Evolutionary conservation across 2,888 invertebrate genomes (phyloP), one percentile per base, ranked within the genome.

Genomic region (Cloeon dipterum): DNA sequence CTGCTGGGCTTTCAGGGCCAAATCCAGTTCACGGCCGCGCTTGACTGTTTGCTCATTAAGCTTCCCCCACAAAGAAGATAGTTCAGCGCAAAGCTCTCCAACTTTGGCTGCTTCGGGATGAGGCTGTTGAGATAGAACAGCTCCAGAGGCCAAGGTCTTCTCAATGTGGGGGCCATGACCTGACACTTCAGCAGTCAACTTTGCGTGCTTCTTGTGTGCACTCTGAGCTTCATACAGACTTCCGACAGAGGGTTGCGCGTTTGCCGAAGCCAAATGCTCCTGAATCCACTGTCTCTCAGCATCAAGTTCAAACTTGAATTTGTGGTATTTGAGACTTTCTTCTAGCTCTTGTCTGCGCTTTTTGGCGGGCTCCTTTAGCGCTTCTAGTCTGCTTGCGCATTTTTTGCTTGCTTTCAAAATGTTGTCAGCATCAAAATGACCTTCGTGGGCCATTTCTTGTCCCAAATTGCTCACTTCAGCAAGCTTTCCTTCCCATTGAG

Each of bases 241-340:
- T 37, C 76, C 72, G 0, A 89, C 88, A 18, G 78, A 59, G 20
- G 66, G 65, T 11, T 70, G 70, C 0, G 83, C 77, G 1, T 72
- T 64, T 0, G 86, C 89, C 0, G 76, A 67, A 1, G 83, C 79
- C 44, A 75, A 55, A 41, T 89, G 83, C 55, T 94, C 94, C 26
- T 75, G 73, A 44, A 96, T 81, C 96, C 96, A 98, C 51, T 85
- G 88, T 47, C 88, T 63, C 54, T 98, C 94, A 2, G 79, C 76
- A 34, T 86, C 81, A 34, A 93, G 68, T 51, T 93, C 91, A 48
- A 93, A 89, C 3, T 78, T 76, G 56, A 93, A 91, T 54, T 93
- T 88, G 58, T 94, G 89, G 52, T 79, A 74, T 40, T 74, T 68
- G 10, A 83, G 58, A 11, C 83, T 76, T 52, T 86, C 83, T 48